phyloP scores from a whole-genome alignment of 2,113 vertebrate species.

The Jacana jacana region DNA sequence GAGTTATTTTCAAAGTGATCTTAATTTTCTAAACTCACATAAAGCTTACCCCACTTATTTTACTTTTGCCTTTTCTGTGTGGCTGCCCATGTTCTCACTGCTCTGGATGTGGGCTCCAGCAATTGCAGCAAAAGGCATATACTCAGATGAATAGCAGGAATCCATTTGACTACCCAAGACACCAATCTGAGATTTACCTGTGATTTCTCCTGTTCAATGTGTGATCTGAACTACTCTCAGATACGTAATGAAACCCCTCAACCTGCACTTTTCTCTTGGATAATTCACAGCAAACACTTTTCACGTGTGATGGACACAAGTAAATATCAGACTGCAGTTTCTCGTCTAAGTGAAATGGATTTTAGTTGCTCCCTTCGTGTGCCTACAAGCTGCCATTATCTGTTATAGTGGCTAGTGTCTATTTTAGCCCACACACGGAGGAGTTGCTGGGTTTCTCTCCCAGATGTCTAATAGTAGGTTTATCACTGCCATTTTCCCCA shows the following conservation, averaged over 20 bases:
- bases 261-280: slow-evolving; percentile 65
- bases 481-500: slow-evolving; percentile 59
- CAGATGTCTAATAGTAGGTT: slow-evolving; percentile 55
- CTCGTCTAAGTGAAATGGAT: slow-evolving; percentile 55
- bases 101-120: neutral
- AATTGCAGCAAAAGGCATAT: neutral
- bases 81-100: neutral
- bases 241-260: slow-evolving; percentile 50
- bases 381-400: slow-evolving; percentile 61
- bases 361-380: slow-evolving; percentile 51
- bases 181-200: slow-evolving; percentile 48
- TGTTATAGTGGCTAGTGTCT: slow-evolving; percentile 34
- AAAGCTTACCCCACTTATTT: neutral
- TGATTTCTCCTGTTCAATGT: slow-evolving; percentile 44
- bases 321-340: slow-evolving; percentile 67
- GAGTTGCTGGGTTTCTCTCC: slow-evolving; percentile 46
- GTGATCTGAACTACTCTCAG: slow-evolving; percentile 43
- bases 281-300: slow-evolving; percentile 73
- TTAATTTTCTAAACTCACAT: neutral
- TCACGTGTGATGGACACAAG: slow-evolving; percentile 52
- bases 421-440: slow-evolving; percentile 45
- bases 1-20: neutral
- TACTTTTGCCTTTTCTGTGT: neutral
- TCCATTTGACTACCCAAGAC: slow-evolving; percentile 64
- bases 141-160: slow-evolving; percentile 44